Evolutionary conservation across 2,888 invertebrate species (phyloP).

Genomic region (Latrodectus hesperus): DNA sequence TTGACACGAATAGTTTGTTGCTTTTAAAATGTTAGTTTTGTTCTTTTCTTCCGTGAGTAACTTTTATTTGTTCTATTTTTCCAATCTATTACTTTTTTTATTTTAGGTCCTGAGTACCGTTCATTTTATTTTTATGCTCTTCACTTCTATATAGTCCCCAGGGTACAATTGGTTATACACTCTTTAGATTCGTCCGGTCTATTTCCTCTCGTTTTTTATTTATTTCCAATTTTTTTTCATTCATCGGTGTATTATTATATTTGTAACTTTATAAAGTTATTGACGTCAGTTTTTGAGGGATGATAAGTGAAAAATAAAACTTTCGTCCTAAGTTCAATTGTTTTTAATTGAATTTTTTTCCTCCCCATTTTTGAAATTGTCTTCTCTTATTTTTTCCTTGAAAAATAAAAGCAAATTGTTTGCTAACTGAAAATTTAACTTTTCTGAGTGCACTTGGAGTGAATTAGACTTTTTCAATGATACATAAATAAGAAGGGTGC

Average conservation of each 20-base stretch:
- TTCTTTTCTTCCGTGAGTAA: constrained; percentile 52
- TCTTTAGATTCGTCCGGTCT: constrained; percentile 57
- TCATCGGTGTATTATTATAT: constrained; percentile 45
- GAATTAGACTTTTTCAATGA: too few species aligned
- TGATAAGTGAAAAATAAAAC: constrained; percentile 32
- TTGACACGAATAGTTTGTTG: constrained; percentile 69
- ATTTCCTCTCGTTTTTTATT: constrained; percentile 33
- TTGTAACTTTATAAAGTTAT: constrained; percentile 66
- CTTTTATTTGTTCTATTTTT: constrained; percentile 67
- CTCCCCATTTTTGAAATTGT: background rate
- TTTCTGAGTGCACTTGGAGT: background rate
- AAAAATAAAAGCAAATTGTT: background rate
- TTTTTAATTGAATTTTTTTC: constrained; percentile 31
- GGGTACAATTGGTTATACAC: constrained; percentile 68
- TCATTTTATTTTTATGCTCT: constrained; percentile 66
- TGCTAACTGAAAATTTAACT: background rate
- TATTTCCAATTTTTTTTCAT: constrained; percentile 1
- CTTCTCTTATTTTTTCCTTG: background rate
- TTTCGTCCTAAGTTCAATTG: constrained; percentile 37
- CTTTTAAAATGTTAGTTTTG: constrained; percentile 69
- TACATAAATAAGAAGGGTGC: too few species aligned
- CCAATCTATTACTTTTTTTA: constrained; percentile 66
- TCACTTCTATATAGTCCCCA: constrained; percentile 64
- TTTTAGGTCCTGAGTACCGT: constrained; percentile 57
- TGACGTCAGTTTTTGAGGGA: constrained; percentile 37